Conservation (phyloP, 2,113 vertebrate species). For the Bambusicola thoracicus region DNA sequence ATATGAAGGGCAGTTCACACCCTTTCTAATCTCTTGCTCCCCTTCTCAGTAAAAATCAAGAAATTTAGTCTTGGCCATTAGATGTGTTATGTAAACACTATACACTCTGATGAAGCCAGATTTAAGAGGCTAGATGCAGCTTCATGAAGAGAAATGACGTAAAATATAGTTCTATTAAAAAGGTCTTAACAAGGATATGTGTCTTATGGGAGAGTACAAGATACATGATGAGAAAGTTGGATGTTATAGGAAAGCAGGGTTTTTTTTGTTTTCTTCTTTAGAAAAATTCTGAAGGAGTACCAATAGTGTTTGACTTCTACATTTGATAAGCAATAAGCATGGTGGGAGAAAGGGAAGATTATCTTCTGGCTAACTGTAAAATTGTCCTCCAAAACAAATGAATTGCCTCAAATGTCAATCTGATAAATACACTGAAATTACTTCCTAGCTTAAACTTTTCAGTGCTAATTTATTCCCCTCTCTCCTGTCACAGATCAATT, state of each 20-base stretch:
- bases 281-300: neutral
- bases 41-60: slow-evolving; percentile 21
- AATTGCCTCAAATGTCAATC: neutral
- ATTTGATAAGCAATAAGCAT: neutral
- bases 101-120: slow-evolving; percentile 23
- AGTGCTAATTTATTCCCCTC: slow-evolving; percentile 28
- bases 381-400: slow-evolving; percentile 1
- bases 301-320: neutral
- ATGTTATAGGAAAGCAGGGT: neutral
- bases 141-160: slow-evolving; percentile 16
- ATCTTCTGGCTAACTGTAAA: neutral
- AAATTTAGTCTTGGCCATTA: slow-evolving; percentile 17
- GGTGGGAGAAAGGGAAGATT: neutral
- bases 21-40: neutral
- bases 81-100: slow-evolving; percentile 24
- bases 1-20: neutral
- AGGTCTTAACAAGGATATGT: neutral
- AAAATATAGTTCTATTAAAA: slow-evolving; percentile 6
- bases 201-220: neutral
- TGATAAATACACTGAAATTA: slow-evolving; percentile 35
- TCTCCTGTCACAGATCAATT: slow-evolving; percentile 22
- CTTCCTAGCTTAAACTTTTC: slow-evolving; percentile 24
- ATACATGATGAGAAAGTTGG: neutral
- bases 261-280: neutral
- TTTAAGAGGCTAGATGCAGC: slow-evolving; percentile 5